Conservation (phyloP, 1,140 invertebrate species). For the Phocides pigmalion region DNA sequence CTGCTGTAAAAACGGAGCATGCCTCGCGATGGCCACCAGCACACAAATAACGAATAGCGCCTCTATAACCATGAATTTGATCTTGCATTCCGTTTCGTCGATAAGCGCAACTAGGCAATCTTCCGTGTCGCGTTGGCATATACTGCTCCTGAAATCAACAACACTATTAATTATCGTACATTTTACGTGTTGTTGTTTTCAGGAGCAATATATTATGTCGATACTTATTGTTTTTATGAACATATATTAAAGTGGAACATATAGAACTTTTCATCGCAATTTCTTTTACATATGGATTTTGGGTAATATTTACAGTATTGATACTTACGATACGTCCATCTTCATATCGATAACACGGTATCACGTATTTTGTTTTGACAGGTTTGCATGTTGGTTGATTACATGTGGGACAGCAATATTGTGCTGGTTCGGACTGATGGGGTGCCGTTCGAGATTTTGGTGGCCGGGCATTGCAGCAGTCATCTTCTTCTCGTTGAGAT, state of each 20-base stretch:
- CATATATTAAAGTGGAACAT: too few species aligned
- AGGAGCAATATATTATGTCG: constrained; percentile 39
- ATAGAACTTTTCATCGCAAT: too few species aligned
- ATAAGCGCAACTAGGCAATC: constrained; percentile 66
- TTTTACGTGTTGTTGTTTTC: constrained; percentile 51
- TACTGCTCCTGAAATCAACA: constrained; percentile 80
- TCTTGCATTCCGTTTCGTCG: constrained; percentile 73
- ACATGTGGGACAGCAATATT: constrained; percentile 45
- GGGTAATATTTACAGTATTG: too few species aligned
- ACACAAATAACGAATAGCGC: constrained; percentile 63
- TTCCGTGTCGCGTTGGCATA: constrained; percentile 66
- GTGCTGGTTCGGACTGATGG: constrained; percentile 19
- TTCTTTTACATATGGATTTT: too few species aligned
- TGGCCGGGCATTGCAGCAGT: constrained; percentile 27
- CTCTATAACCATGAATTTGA: constrained; percentile 72
- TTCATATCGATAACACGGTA: constrained; percentile 76
- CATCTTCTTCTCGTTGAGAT: constrained; percentile 2
- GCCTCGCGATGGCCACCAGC: constrained; percentile 39
- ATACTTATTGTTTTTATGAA: not conserved
- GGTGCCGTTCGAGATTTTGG: not conserved
- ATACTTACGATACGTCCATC: constrained; percentile 76
- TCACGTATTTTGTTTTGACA: constrained; percentile 73
- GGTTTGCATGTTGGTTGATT: constrained; percentile 52
- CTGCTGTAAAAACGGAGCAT: constrained; percentile 52
- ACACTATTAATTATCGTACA: constrained; percentile 37